Conservation (phyloP, 2,888 invertebrate genomes). For the Eupithecia tripunctaria region DNA sequence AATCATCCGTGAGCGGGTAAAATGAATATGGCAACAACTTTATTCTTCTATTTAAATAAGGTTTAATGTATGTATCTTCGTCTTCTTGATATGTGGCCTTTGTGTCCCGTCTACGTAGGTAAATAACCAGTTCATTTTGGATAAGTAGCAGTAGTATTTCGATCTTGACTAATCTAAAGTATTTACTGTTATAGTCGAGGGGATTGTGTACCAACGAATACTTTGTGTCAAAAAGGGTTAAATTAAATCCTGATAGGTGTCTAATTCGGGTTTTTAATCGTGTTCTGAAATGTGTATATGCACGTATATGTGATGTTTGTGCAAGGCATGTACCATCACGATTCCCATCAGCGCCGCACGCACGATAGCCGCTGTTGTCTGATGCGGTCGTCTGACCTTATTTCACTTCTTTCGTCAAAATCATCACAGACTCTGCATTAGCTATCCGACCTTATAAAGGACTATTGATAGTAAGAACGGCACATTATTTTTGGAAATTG, state of each 20-base stretch:
- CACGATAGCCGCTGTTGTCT: slow-evolving; percentile 30
- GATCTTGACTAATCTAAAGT: background rate
- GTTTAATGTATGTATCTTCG: background rate
- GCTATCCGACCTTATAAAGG: background rate
- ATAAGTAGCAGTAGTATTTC: background rate
- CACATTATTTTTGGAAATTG: slow-evolving; percentile 42
- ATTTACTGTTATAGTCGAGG: background rate
- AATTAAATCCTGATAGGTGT: background rate
- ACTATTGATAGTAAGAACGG: background rate
- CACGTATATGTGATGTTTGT: slow-evolving; percentile 24
- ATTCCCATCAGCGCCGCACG: slow-evolving; percentile 38
- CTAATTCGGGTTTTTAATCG: background rate
- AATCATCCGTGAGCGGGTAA: background rate
- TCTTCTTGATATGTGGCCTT: slow-evolving; percentile 15
- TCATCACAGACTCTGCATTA: slow-evolving; percentile 10
- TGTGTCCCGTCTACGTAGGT: slow-evolving; percentile 8
- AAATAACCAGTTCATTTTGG: background rate
- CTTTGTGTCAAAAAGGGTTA: slow-evolving; percentile 3
- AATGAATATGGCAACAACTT: background rate
- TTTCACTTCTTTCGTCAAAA: slow-evolving; percentile 29
- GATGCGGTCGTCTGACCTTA: slow-evolving; percentile 31
- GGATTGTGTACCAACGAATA: slow-evolving; percentile 5
- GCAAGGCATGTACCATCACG: slow-evolving; percentile 36
- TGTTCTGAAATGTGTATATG: slow-evolving; percentile 1
- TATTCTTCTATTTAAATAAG: background rate